Evolutionary conservation across 2,797 vertebrate genomes (phyloP).

Genomic region (Sebastes jordani): DNA sequence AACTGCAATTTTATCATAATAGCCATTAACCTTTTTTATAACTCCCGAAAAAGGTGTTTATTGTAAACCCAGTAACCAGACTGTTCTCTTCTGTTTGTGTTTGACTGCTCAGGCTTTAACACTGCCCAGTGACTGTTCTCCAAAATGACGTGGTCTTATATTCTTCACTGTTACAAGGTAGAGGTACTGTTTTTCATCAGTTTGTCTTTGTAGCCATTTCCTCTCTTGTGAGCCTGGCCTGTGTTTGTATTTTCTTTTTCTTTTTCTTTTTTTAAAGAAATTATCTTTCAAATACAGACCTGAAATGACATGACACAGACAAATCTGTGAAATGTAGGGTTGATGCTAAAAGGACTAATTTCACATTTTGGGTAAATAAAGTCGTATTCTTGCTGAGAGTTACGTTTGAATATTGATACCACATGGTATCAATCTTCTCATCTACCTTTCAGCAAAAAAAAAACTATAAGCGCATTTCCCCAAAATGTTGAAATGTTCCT

Average conservation of each 20-base stretch:
- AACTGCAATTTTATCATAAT: slow-evolving; percentile 54
- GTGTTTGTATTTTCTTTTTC: slow-evolving; percentile 10
- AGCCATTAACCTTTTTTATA: slow-evolving; percentile 61
- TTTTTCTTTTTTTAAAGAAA: slow-evolving; percentile 12
- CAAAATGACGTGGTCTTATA: slow-evolving; percentile 62
- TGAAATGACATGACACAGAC: slow-evolving; percentile 18
- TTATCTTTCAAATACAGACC: slow-evolving; percentile 32
- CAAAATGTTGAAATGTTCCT: background rate
- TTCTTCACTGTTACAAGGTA: slow-evolving; percentile 59
- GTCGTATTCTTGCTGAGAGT: background rate
- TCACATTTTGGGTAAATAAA: background rate
- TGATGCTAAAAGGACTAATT: slow-evolving; percentile 3
- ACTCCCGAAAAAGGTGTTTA: slow-evolving; percentile 56
- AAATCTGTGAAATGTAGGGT: slow-evolving; percentile 5
- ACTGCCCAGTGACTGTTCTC: slow-evolving; percentile 81
- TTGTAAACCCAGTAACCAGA: slow-evolving; percentile 67
- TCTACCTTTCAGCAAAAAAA: background rate
- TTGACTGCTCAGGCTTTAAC: slow-evolving; percentile 82
- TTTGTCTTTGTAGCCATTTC: slow-evolving; percentile 48
- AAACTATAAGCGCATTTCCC: background rate
- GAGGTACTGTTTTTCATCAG: slow-evolving; percentile 56
- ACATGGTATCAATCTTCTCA: too few species aligned
- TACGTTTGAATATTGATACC: background rate
- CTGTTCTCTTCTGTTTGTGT: slow-evolving; percentile 75
- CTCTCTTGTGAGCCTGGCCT: slow-evolving; percentile 24